These are phyloP conservation scores for Myiothlypis coronata DNA, from an alignment of 2,797 vertebrate genomes.

Conservation along the genomic window DNA sequence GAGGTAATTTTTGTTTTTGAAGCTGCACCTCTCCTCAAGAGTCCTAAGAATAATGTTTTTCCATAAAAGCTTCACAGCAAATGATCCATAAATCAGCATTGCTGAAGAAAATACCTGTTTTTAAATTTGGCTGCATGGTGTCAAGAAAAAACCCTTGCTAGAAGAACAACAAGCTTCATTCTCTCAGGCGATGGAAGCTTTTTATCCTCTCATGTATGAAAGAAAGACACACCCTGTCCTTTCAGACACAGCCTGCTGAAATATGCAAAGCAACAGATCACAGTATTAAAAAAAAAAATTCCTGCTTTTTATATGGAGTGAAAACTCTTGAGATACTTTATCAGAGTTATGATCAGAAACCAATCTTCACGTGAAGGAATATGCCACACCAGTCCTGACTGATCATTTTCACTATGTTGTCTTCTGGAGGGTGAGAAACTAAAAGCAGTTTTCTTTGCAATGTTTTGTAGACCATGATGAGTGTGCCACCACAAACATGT, in stretches of 20 bases:
- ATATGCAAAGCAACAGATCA: neutral
- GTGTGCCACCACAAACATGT: constrained; percentile 77
- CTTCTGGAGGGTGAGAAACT: neutral
- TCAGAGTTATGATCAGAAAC: neutral
- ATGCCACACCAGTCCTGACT: neutral
- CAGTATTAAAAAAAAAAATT: neutral
- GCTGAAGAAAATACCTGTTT: neutral
- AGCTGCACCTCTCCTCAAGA: neutral
- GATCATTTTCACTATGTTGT: neutral
- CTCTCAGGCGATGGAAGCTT: neutral
- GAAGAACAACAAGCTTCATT: neutral
- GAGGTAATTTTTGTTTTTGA: neutral
- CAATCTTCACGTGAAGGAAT: neutral
- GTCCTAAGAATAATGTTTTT: neutral
- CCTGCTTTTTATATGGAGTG: neutral
- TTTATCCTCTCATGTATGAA: neutral
- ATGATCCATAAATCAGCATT: neutral
- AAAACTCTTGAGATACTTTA: neutral
- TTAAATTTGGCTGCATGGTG: neutral
- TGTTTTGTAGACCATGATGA: constrained; percentile 75
- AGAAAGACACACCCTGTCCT: neutral
- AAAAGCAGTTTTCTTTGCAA: neutral
- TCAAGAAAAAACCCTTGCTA: neutral
- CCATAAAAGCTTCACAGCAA: neutral
- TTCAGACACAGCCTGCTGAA: neutral